Evolutionary conservation across 2,113 vertebrate species (phyloP).

Genomic region (Columba livia): DNA sequence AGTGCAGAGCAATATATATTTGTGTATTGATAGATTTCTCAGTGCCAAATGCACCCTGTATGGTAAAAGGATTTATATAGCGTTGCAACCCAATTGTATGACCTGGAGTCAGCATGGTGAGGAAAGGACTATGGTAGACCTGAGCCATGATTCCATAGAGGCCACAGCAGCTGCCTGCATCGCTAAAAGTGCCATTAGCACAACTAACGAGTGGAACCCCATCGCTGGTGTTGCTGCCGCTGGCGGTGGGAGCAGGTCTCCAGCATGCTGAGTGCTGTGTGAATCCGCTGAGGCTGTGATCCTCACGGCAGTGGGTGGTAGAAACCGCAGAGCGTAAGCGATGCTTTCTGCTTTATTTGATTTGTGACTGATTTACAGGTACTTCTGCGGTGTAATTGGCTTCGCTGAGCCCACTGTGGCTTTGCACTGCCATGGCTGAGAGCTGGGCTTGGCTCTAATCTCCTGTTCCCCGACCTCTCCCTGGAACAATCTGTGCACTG

Average conservation of each 20-base stretch:
- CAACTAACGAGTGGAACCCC: fast-evolving
- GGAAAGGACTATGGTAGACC: fast-evolving
- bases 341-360: neutral
- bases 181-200: neutral
- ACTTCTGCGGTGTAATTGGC: neutral
- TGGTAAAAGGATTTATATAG: neutral
- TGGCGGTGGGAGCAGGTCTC: neutral
- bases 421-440: neutral
- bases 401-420: neutral
- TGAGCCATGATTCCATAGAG: neutral
- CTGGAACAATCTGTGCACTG: neutral
- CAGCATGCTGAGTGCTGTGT: neutral
- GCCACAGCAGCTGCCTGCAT: neutral
- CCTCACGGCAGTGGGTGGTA: slow-evolving; percentile 32
- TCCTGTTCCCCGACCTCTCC: neutral
- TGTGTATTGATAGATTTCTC: neutral
- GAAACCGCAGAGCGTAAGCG: neutral
- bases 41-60: neutral
- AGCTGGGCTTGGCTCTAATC: slow-evolving; percentile 3
- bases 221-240: neutral
- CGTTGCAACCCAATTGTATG: neutral
- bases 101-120: neutral
- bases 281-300: neutral
- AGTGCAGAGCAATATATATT: neutral
- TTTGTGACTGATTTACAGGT: slow-evolving; percentile 11